Conservation (phyloP, 2,888 invertebrate species). For the Caenorhabditis sp. region DNA sequence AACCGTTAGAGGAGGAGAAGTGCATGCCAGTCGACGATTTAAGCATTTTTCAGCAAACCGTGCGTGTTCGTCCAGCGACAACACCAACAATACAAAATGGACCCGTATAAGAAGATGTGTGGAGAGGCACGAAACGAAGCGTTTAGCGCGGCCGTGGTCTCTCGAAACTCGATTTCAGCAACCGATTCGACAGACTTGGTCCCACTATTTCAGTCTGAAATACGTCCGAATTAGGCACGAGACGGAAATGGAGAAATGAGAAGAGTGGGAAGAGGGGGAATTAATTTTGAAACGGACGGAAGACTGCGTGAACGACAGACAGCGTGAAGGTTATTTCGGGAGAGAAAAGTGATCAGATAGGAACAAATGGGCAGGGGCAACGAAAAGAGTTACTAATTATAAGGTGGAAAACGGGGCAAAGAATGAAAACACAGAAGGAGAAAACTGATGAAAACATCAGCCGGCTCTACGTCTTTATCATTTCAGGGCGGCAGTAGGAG, state of each 20-base stretch:
- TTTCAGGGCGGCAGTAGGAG: not conserved
- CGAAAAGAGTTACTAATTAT: not conserved
- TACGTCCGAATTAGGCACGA: not conserved
- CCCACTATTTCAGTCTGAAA: slow-evolving; percentile 55
- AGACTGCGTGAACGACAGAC: not conserved
- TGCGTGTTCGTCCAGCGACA: slow-evolving; percentile 27
- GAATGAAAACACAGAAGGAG: not conserved
- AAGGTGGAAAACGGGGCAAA: not conserved
- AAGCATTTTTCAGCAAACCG: slow-evolving; percentile 56
- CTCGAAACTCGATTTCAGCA: slow-evolving; percentile 54
- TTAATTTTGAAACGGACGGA: not conserved
- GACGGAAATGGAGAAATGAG: not conserved
- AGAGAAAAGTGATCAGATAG: not conserved
- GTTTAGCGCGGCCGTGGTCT: slow-evolving; percentile 53
- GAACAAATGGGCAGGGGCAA: not conserved
- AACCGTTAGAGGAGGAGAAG: slow-evolving; percentile 30
- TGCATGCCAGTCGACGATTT: slow-evolving; percentile 41
- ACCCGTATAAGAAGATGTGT: slow-evolving; percentile 49
- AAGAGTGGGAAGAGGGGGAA: no score
- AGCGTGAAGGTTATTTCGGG: slow-evolving; percentile 2
- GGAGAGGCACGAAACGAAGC: slow-evolving; percentile 56
- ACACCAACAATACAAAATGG: slow-evolving; percentile 55
- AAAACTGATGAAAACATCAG: slow-evolving; percentile 5
- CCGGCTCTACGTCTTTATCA: slow-evolving; percentile 10
- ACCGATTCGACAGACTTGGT: slow-evolving; percentile 54